These are phyloP conservation scores for Neocloeon triangulifer DNA, from an alignment of 1,140 invertebrate species.

Conservation along the genomic window DNA sequence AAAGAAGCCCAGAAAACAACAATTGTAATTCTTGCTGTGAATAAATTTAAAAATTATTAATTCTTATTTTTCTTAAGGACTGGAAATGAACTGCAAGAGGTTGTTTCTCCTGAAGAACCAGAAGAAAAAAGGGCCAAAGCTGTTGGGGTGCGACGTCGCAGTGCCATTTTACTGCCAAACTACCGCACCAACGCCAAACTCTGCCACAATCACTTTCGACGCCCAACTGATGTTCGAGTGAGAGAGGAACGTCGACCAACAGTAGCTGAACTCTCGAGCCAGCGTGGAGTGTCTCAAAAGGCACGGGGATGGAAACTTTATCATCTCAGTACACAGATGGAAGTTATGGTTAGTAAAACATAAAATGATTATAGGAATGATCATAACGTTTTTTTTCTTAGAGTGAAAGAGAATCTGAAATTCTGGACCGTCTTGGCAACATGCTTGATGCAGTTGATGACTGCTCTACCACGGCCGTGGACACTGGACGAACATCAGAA, in stretches of 20 bases:
- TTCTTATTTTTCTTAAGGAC: no score
- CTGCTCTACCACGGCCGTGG: constrained; percentile 27
- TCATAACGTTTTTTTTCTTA: constrained; percentile 12
- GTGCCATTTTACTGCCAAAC: constrained; percentile 6
- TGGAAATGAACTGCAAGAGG: constrained; percentile 38
- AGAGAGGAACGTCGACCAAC: constrained; percentile 63
- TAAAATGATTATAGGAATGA: constrained; percentile 5
- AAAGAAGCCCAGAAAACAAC: constrained; percentile 55
- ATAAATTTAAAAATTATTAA: no score
- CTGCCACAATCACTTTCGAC: constrained; percentile 56
- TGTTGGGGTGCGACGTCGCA: constrained; percentile 7
- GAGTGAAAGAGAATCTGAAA: constrained; percentile 30
- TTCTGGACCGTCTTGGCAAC: constrained; percentile 34
- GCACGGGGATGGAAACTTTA: constrained; percentile 90
- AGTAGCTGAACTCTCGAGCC: constrained; percentile 71
- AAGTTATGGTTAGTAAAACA: constrained; percentile 67
- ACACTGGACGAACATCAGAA: constrained; percentile 45
- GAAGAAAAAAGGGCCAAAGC: constrained; percentile 23
- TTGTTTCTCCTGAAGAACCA: constrained; percentile 32
- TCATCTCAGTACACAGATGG: constrained; percentile 78
- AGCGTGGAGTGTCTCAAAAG: constrained; percentile 66
- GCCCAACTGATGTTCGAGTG: constrained; percentile 68
- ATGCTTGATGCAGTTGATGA: constrained; percentile 41
- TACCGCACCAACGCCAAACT: constrained; percentile 32
- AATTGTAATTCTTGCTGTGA: constrained; percentile 26